phyloP scores from a whole-genome alignment of 2,888 invertebrate genomes.

The Drosophila mimica region DNA sequence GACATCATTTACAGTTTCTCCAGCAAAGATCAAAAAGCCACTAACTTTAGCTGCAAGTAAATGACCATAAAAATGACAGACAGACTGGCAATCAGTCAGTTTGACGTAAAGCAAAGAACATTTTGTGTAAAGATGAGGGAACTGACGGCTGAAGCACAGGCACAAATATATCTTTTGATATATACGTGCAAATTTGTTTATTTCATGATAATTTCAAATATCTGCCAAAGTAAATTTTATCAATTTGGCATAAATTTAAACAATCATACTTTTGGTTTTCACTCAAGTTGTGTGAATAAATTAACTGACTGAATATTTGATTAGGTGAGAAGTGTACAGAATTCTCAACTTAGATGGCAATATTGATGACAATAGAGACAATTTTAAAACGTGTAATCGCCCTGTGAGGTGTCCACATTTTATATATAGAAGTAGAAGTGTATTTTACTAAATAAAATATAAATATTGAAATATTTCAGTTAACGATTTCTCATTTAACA shows the following conservation, averaged over 20 bases:
- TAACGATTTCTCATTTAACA: neutral
- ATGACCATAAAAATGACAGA: conserved; percentile 50
- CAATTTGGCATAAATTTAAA: conserved; percentile 35
- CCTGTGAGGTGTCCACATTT: neutral
- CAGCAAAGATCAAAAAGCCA: conserved; percentile 41
- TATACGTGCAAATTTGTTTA: conserved; percentile 40
- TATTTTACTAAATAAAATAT: neutral
- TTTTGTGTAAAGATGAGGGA: conserved; percentile 47
- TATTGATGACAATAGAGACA: neutral
- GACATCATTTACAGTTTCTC: conserved; percentile 51
- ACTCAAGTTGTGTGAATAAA: conserved; percentile 34
- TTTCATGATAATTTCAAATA: conserved; percentile 33
- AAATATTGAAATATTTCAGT: neutral
- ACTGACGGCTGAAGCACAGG: conserved; percentile 49
- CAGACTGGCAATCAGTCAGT: conserved; percentile 38
- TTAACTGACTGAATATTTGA: conserved; percentile 23
- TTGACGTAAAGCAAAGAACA: conserved; percentile 40
- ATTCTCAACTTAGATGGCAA: neutral
- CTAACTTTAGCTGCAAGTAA: conserved; percentile 11
- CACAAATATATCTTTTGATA: conserved; percentile 41
- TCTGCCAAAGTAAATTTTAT: conserved; percentile 25
- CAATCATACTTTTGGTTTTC: neutral
- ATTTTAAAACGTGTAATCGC: neutral
- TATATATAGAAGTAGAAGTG: too few species aligned
- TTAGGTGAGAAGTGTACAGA: neutral